Evolutionary conservation across 2,113 vertebrate genomes (phyloP).

Genomic region (Suricata suricatta): DNA sequence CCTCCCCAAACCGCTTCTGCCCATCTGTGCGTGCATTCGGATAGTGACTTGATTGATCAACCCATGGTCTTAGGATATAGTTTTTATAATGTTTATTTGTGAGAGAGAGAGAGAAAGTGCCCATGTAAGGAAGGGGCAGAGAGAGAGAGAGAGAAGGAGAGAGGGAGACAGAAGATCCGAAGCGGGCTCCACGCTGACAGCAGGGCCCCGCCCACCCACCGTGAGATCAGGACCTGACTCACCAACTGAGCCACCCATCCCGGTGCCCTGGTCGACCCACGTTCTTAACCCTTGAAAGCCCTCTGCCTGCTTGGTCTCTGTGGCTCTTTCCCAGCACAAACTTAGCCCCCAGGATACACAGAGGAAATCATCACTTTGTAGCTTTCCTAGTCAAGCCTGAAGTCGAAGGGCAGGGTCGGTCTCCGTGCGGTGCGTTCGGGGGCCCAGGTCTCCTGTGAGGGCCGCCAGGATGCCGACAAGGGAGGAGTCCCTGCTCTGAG

Average conservation of each 20-base stretch:
- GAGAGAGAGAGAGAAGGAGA: too few relatives aligned
- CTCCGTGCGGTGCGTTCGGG: not conserved
- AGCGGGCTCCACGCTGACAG: too few relatives aligned
- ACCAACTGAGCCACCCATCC: too few relatives aligned
- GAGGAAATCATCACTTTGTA: not conserved
- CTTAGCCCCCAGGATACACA: not conserved
- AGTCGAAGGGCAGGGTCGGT: too few relatives aligned
- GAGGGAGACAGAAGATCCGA: too few relatives aligned
- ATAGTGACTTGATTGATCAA: not conserved
- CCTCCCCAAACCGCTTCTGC: not conserved
- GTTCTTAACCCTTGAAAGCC: not conserved
- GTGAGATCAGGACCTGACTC: too few relatives aligned
- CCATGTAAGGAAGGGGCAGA: too few relatives aligned
- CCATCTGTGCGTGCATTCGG: not conserved
- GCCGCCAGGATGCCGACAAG: not conserved
- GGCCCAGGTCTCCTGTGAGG: not conserved
- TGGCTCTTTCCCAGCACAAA: not conserved
- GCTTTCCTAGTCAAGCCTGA: not conserved
- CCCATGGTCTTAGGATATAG: not conserved
- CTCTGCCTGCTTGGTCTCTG: too few relatives aligned
- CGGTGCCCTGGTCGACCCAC: not conserved
- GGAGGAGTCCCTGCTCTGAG: not conserved
- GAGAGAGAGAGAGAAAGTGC: too few relatives aligned
- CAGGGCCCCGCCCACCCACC: too few relatives aligned
- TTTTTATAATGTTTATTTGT: too few relatives aligned